Base-by-base conservation (phyloP, 2,888 invertebrate species). In the Cylindroiulus punctatus region DNA sequence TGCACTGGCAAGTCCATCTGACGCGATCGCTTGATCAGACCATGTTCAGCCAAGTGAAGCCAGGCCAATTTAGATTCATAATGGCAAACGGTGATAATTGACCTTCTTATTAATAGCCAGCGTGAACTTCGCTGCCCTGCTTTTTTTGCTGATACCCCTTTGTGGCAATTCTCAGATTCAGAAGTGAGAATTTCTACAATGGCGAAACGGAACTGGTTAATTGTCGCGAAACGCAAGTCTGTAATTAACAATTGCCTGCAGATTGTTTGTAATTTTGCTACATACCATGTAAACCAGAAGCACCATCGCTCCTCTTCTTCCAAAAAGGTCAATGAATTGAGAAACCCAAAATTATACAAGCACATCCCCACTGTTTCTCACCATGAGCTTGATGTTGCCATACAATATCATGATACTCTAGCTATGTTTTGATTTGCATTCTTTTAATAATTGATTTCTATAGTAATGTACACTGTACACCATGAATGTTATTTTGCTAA, bases 231-330 rank as follows among this genome's bases (percentile, higher is more conserved):
- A 10, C 5, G 10, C 57, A 22, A 22, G 57, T 65, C 57, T 65
- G n/a, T 65, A 65, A 65, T 65, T 65, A 65, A 65, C 22, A 65
- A 22, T 65, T 65, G 57, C 57, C 57, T 65, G 22, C 22, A 65
- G 57, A 65, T 22, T 65, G 19, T 22, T 65, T 22, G 22, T 8
- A 65, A 65, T 10, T 22, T 65, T 65, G 57, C 22, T 65, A 22
- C 22, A 1, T 65, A 22, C 1, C 57, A 65, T 22, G 57, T 19
- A 65, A 8, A 22, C n/a, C n/a, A 65, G n/a, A 65, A 26, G 26
- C 57, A 52, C 7, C 7, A n/a, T 5, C 36, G 22, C 22, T 22
- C 57, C 8, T 44, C 44, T 44, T 44, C 44, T 44, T 44, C 44
- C 44, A 44, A 1, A 14, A 44, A 44, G 57, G 57, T 65, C 57